Evolutionary conservation across 2,113 vertebrate species (phyloP).

Genomic region (Myiopsitta monachus): DNA sequence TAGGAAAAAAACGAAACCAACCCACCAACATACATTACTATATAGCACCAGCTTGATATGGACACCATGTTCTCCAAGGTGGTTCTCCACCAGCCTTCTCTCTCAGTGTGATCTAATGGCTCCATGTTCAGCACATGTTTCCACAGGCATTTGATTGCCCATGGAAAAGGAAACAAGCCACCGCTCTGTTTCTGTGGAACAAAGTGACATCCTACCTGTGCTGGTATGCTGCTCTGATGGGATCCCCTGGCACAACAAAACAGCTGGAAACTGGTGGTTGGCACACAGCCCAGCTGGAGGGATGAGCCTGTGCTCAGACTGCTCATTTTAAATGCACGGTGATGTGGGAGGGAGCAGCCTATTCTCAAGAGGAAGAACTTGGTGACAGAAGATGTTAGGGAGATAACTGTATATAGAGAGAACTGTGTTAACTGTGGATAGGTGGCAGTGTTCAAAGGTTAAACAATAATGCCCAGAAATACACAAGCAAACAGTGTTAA

Average conservation of each 20-base stretch:
- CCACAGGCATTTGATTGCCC: background rate
- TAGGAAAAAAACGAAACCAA: background rate
- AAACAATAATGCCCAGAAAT: background rate
- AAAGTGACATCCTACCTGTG: background rate
- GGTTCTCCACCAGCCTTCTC: background rate
- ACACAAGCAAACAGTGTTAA: background rate
- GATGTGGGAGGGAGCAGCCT: background rate
- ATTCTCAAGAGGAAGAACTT: background rate
- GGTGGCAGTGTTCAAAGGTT: background rate
- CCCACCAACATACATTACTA: background rate
- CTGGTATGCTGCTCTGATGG: rapidly evolving
- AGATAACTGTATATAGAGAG: background rate
- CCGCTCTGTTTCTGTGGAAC: background rate
- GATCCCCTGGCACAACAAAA: background rate
- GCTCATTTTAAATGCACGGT: background rate
- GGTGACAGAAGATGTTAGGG: background rate
- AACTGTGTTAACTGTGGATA: background rate
- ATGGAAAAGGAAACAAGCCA: background rate
- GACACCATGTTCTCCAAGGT: background rate
- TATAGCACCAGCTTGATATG: background rate
- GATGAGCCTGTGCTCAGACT: background rate
- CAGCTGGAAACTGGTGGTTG: background rate
- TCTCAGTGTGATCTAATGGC: background rate
- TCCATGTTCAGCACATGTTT: background rate
- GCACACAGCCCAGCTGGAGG: background rate